Evolutionary conservation across 1,140 invertebrate genomes (phyloP).

Genomic region (Chlorops oryzae): DNA sequence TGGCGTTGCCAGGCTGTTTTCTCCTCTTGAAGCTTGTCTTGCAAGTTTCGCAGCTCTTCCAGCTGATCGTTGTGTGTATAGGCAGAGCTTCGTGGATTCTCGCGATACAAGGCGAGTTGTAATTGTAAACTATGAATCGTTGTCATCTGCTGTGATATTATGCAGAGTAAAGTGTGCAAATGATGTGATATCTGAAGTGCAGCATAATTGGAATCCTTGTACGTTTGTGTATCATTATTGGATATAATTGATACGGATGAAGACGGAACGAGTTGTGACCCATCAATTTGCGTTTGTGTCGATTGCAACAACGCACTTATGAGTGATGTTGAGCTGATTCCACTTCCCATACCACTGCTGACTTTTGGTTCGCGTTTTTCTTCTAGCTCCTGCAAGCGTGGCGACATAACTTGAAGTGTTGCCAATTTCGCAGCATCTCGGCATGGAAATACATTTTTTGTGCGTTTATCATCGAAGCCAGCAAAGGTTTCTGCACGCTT

Average conservation of each 20-base stretch:
- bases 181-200: slow-evolving; percentile 73
- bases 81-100: slow-evolving; percentile 50
- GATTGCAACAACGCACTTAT: slow-evolving; percentile 8
- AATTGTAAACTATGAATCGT: slow-evolving; percentile 70
- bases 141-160: slow-evolving; percentile 78
- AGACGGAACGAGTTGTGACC: slow-evolving; percentile 25
- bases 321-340: slow-evolving; percentile 12
- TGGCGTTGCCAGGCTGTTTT: slow-evolving; percentile 68
- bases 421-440: slow-evolving; percentile 25
- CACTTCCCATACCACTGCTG: no score
- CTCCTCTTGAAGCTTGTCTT: slow-evolving; percentile 71
- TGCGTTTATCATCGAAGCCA: slow-evolving; percentile 72
- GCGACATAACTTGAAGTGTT: slow-evolving; percentile 28
- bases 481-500: slow-evolving; percentile 91
- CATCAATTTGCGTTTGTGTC: slow-evolving; percentile 37
- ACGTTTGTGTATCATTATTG: slow-evolving; percentile 30
- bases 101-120: slow-evolving; percentile 55
- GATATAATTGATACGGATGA: slow-evolving; percentile 7
- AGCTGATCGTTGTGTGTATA: slow-evolving; percentile 67
- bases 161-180: slow-evolving; percentile 73
- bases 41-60: slow-evolving; percentile 66
- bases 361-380: slow-evolving; percentile 35
- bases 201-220: slow-evolving; percentile 62
- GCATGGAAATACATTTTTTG: slow-evolving; percentile 27
- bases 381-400: slow-evolving; percentile 37